Conservation (phyloP, 1,140 invertebrate species). For the Calycopis cecrops region DNA sequence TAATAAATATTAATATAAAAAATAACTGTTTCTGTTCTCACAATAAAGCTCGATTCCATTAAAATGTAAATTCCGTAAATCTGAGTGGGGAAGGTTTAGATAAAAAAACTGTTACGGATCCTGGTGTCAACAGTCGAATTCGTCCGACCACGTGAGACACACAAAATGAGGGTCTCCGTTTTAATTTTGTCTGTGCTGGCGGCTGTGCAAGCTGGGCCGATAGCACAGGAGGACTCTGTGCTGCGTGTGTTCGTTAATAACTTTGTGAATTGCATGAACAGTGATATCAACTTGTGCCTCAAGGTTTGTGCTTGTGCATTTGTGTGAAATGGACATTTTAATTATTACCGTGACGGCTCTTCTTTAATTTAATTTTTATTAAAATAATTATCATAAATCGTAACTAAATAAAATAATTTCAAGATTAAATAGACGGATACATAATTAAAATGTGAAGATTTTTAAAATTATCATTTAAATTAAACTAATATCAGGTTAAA, state of each 20-base stretch:
- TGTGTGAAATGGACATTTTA: conserved; percentile 12
- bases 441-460: too few relatives aligned
- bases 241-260: conserved; percentile 38
- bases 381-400: too few relatives aligned
- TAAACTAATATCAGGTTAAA: too few relatives aligned
- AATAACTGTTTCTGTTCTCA: conserved; percentile 5
- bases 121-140: conserved; percentile 51
- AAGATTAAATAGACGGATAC: too few relatives aligned
- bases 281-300: conserved; percentile 55
- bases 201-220: conserved; percentile 35
- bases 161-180: conserved; percentile 55
- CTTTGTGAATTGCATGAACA: conserved; percentile 59
- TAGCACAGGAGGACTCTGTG: conserved; percentile 51
- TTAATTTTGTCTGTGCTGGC: conserved; percentile 45
- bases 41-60: conserved; percentile 39
- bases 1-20: conserved; percentile 33
- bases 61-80: conserved; percentile 61
- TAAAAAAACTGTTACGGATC: conserved; percentile 64
- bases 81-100: conserved; percentile 62
- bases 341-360: too few relatives aligned
- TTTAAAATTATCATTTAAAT: too few relatives aligned
- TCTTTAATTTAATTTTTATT: too few relatives aligned
- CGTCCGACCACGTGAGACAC: conserved; percentile 38
- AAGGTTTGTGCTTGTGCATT: conserved; percentile 45
- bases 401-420: too few relatives aligned